Evolutionary conservation across 2,113 vertebrate species (phyloP), one percentile per base, ranked within the genome.

Genomic region (Hiodon tergisus): DNA sequence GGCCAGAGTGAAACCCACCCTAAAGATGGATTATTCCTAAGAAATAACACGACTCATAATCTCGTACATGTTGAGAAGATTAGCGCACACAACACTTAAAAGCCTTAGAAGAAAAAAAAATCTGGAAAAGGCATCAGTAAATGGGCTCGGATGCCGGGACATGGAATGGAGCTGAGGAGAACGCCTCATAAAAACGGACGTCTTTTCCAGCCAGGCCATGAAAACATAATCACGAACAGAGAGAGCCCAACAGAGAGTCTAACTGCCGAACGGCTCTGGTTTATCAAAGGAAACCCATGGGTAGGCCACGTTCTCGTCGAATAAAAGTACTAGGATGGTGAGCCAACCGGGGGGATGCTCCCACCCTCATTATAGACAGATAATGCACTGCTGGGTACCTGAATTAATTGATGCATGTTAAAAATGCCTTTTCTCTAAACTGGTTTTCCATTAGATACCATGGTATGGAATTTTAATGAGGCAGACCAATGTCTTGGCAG

Each of bases 361-460:
- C 14, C 61, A 60, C 60, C 46, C 9, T 50, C 52, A 48, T 9
- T 10, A 66, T 52, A 60, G 3, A 11, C 54, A 11, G 81, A 79
- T 77, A 85, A 81, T 68, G 80, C 67, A 60, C 76, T 78, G 62
- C 52, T 52, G 76, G 78, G 65, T 77, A 74, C 66, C 78, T 72
- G 16, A 67, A 69, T 74, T 78, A 83, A 85, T 85, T 85, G 84
- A 87, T 79, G 73, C 81, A 74, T 80, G 78, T 85, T 85, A 88
- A 86, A 89, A 86, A 78, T n/a, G 6, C 78, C 79, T 83, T 77
- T 76, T 78, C 46, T 31, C 68, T 80, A 86, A 89, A 86, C 84
- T 83, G 83, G 82, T 85, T 89, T 89, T 85, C 83, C 81, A 88
- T 87, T 87, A 85, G 88, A 86, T 83, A 81, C 84, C 78, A 70